A percentile compares a stretch with the other conserved stretches of the same genome.
These are phyloP conservation scores for Exaiptasia diaphana DNA, from an alignment of 64 coral and sea anemone genomes.

Conservation along the genomic window DNA sequence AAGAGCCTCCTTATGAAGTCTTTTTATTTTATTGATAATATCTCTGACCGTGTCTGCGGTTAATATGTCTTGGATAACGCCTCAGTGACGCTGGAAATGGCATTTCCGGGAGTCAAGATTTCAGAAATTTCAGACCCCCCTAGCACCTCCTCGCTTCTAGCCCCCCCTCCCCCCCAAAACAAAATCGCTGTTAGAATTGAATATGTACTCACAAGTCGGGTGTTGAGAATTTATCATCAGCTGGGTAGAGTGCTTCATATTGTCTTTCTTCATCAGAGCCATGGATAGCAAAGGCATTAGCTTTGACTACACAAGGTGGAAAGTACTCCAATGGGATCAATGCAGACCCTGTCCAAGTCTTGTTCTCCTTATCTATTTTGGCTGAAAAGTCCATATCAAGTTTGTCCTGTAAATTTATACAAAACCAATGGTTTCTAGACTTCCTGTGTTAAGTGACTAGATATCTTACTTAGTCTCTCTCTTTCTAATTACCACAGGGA, in stretches of 20 bases:
- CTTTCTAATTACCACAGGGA: not conserved
- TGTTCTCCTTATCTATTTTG: constrained; percentile 27
- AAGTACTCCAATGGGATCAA: constrained; percentile 86
- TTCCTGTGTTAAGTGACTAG: too few species aligned
- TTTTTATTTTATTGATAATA: not conserved
- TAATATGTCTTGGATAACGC: not conserved
- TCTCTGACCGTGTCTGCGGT: not conserved
- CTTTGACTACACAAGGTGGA: constrained; percentile 67
- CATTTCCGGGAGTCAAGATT: not conserved
- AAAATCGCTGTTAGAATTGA: not conserved
- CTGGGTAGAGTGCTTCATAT: constrained; percentile 88
- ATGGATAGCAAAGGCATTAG: constrained; percentile 96
- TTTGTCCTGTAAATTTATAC: constrained; percentile 62
- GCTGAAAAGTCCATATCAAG: constrained; percentile 63
- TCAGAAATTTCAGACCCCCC: too few species aligned
- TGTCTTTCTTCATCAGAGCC: constrained; percentile 61
- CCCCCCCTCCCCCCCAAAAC: not conserved
- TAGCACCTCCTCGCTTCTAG: not conserved
- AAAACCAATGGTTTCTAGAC: too few species aligned
- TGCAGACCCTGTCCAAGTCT: constrained; percentile 74
- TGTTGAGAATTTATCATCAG: constrained; percentile 42
- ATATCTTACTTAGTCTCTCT: too few species aligned
- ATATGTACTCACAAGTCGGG: constrained; percentile 88
- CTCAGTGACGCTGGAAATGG: not conserved
- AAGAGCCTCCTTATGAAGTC: too few species aligned